Evolutionary conservation across 2,888 invertebrate species (phyloP), one percentile per base, ranked within the genome.

Genomic region (Xanthia togata): DNA sequence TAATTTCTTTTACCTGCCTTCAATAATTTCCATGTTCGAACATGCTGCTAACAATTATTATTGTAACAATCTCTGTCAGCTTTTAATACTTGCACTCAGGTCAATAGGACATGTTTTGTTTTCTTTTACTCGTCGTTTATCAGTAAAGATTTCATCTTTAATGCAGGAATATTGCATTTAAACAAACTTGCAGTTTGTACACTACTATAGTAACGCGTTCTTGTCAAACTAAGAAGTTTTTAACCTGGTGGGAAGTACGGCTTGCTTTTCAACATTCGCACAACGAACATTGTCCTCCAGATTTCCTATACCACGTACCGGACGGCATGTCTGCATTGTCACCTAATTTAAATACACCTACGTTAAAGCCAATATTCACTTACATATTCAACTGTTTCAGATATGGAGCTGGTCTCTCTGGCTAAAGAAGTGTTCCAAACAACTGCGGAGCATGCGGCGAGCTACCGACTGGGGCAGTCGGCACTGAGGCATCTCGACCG

Each of bases 391-490:
- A 72, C 50, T 73, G 72, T 91, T 89, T 55, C 90, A 95, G 95
- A 85, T 79, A 96, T 96, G 96, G 96, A 96, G 86, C 82, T 96
- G 75, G 89, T 96, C 81, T 89, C 92, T 35, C 87, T 95, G 65
- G 94, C 90, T 14, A 93, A 93, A 87, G 95, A 96, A 60, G 89
- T 92, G 74, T 84, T 95, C 14, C 95, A 94, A 75, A 92, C 88
- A 47, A 87, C 90, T n/a, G 95, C 93, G 57, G 96, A 97, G 85
- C 91, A 93, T 38, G 93, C 90, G 26, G 95, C 94, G 31, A 95
- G 96, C 89, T 96, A 95, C 89, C 91, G 93, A 2, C 31, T 96
- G 2, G 97, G 97, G 0, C 97, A 97, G 90, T 90, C 93, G 1
- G 88, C 93, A 50, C 90, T 97, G 50, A 92, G 95, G 77, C 89